Evolutionary conservation across 2,797 vertebrate species (phyloP).

Genomic region (Propithecus perrieri): DNA sequence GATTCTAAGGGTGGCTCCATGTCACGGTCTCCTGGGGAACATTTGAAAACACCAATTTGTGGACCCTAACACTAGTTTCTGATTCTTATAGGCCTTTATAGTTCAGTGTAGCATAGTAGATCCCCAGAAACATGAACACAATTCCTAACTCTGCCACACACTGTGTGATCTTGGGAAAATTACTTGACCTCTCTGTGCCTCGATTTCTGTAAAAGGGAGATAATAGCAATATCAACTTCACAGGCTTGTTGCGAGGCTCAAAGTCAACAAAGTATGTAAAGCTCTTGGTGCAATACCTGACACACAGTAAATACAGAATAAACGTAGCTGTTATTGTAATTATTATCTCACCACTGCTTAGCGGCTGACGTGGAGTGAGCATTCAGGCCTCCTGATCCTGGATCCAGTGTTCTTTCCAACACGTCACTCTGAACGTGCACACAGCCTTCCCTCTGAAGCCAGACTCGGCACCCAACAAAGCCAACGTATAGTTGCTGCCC

Average conservation of each 20-base stretch:
- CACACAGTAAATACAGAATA: not conserved
- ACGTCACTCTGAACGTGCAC: slow-evolving; percentile 52
- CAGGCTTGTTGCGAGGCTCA: not conserved
- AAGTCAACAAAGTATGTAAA: not conserved
- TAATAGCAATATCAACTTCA: not conserved
- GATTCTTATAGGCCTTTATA: not conserved
- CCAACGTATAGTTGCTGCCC: not conserved
- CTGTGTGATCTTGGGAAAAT: not conserved
- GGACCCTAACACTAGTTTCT: not conserved
- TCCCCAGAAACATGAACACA: not conserved
- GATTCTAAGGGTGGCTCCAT: not conserved
- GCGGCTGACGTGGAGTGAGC: not conserved
- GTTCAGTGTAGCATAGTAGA: not conserved
- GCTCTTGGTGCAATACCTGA: not conserved
- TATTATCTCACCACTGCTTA: slow-evolving; percentile 5
- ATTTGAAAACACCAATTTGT: not conserved
- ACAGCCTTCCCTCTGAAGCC: not conserved
- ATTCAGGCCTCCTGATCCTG: slow-evolving; percentile 42
- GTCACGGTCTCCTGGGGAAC: not conserved
- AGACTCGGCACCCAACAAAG: not conserved
- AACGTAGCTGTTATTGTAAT: slow-evolving; percentile 24
- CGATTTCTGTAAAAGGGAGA: not conserved
- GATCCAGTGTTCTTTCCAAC: slow-evolving; percentile 68
- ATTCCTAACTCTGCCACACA: not conserved
- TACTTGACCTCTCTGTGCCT: not conserved